Evolutionary conservation across 2,797 vertebrate genomes (phyloP), one percentile per base, ranked within the genome.

Genomic region (Valencia hispanica): DNA sequence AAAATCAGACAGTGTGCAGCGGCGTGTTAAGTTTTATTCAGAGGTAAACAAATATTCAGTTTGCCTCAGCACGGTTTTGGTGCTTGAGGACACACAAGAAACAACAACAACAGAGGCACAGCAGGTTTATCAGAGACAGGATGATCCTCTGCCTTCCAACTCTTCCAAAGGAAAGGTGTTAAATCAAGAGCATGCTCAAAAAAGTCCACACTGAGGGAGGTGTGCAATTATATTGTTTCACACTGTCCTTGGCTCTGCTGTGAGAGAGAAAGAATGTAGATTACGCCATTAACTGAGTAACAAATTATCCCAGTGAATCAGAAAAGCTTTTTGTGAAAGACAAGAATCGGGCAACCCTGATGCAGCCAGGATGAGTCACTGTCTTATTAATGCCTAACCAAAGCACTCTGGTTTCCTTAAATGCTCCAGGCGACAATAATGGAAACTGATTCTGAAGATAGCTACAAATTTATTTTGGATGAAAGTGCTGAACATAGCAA

Each of bases 401-500:
- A 65, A 79, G 81, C 83, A 84, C 73, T 75, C 78, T 73, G 47
- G 77, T 79, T 81, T 82, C 74, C 75, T 81, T 75, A 55, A 39
- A 80, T 79, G 79, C 82, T 85, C 76, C 79, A 79, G 75, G 75
- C 84, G 81, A 87, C 89, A 80, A 86, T 87, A 90, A 86, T 87
- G 86, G 87, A 85, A 87, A 86, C 69, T 73, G 75, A 80, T 86
- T 88, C 69, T 86, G 51, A 77, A 85, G 83, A 90, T 89, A 85
- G 88, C 78, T 85, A 79, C 65, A 87, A 80, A 84, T 82, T 89
- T 87, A 89, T 91, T 89, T 87, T 78, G 87, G 84, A 72, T 74
- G 77, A 89, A 95, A 91, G 86, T 92, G 88, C 92, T 93, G 91
- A 92, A 68, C 41, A 39, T 84, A 74, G 91, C 79, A 86, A 68